Evolutionary conservation across 2,888 invertebrate species (phyloP), one percentile per base, ranked within the genome.

Genomic region (Spilosoma lubricipeda): DNA sequence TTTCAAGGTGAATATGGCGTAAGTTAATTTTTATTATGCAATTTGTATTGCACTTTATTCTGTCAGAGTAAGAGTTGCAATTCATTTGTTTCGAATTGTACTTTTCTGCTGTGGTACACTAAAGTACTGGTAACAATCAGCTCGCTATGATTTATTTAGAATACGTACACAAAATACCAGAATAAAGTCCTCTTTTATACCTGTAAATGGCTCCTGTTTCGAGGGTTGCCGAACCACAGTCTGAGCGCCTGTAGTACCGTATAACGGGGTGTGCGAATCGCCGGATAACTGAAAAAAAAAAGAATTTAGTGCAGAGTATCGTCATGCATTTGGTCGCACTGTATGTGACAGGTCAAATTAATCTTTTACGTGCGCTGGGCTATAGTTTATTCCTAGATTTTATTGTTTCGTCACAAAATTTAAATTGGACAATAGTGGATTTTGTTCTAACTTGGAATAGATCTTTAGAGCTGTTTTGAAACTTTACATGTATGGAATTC

Each of bases 191-290:
- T 30, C 15, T 52, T 13, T 73, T 87, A 86, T 79, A 95, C 96
- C 93, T 96, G 96, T 83, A 96, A 94, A 90, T 97, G 96, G 87
- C 96, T 94, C 82, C 97, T 94, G 86, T 97, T 97, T 75, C 96
- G 92, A 1, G 97, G 97, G 89, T 97, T 97, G 63, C 96, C 96
- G 82, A 97, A 96, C 97, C 97, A 97, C 82, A 97, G 91, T 68
- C 96, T 93, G 36, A 97, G 90, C 36, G 97, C 96, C 87, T 97
- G 96, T 67, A 96, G 94, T 70, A 97, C 92, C 0, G 96, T 95
- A 90, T 97, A 96, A 72, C 96, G 93, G 70, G 96, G 96, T 64
- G 95, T 94, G 27, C 95, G 93, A 76, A 95, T 94, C 11, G 96
- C 96, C 74, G 96, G 96, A 85, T 96, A 97, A 82, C 96, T 97